Evolutionary conservation across 2,113 vertebrate species (phyloP).

Genomic region (Triplophysa siluroides): DNA sequence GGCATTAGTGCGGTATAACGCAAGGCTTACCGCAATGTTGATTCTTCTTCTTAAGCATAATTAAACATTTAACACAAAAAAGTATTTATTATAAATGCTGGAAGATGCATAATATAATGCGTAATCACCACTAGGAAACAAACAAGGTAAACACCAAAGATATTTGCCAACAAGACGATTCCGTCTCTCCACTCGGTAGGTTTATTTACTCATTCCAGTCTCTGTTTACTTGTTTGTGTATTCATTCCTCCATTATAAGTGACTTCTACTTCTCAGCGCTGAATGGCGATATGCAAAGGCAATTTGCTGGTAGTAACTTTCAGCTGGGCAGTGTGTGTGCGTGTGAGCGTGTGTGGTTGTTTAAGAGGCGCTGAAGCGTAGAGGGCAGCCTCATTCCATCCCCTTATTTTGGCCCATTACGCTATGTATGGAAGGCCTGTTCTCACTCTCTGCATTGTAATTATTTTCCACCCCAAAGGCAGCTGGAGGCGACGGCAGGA

Average conservation of each 20-base stretch:
- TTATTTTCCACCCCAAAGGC: conserved; percentile 83
- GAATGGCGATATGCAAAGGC: conserved; percentile 54
- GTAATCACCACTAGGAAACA: conserved; percentile 51
- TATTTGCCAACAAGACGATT: conserved; percentile 39
- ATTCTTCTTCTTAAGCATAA: conserved; percentile 18
- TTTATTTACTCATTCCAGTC: conserved; percentile 40
- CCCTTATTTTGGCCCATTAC: conserved; percentile 74
- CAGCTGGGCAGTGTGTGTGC: conserved; percentile 36
- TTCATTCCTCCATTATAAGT: conserved; percentile 45
- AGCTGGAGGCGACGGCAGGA: conserved; percentile 78
- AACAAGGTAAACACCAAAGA: conserved; percentile 43
- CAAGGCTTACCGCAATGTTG: background rate
- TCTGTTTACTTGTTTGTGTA: conserved; percentile 49
- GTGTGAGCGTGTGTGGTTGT: conserved; percentile 41
- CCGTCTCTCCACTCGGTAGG: conserved; percentile 41
- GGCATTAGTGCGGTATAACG: background rate
- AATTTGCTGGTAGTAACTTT: conserved; percentile 47
- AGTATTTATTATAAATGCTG: conserved; percentile 31
- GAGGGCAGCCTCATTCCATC: conserved; percentile 75
- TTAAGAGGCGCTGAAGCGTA: conserved; percentile 61
- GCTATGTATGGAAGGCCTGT: conserved; percentile 66
- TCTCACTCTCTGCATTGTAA: conserved; percentile 72
- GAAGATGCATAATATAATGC: conserved; percentile 37
- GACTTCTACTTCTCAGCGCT: conserved; percentile 39
- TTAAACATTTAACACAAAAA: conserved; percentile 33